Evolutionary conservation across 2,797 vertebrate species (phyloP).

Genomic region (Crocidura indochinensis): DNA sequence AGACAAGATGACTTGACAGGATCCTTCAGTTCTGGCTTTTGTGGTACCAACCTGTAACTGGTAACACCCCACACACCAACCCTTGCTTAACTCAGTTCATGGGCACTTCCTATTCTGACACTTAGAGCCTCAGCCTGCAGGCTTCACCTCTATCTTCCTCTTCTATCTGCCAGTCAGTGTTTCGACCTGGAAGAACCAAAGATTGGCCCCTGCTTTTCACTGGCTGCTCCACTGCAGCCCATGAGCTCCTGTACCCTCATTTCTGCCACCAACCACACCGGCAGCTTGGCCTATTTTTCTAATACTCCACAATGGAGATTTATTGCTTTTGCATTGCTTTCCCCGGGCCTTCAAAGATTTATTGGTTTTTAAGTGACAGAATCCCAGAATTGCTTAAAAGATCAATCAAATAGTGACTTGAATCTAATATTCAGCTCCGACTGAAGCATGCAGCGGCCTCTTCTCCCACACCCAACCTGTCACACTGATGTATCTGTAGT

Average conservation of each 20-base stretch:
- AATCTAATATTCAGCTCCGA: conserved; percentile 82
- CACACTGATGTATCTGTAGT: conserved; percentile 80
- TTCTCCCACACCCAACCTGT: conserved; percentile 76
- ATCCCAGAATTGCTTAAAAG: conserved; percentile 81
- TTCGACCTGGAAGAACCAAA: not conserved
- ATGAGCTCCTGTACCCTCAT: not conserved
- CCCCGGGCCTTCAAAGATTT: conserved; percentile 85
- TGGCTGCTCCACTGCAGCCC: not conserved
- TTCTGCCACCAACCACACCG: conserved; percentile 33
- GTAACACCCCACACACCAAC: not conserved
- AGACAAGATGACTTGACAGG: not conserved
- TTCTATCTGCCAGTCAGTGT: not conserved
- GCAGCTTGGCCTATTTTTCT: conserved; percentile 71
- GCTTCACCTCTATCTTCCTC: not conserved
- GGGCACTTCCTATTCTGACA: not conserved
- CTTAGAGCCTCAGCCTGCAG: not conserved
- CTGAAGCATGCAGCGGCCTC: conserved; percentile 42
- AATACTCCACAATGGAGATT: conserved; percentile 80
- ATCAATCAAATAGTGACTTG: conserved; percentile 84
- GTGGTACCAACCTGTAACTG: not conserved
- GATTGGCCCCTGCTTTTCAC: not conserved
- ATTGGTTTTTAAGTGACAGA: conserved; percentile 86
- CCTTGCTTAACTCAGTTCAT: not conserved
- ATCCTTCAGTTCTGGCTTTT: not conserved
- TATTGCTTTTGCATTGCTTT: conserved; percentile 84